Evolutionary conservation across 2,888 invertebrate genomes (phyloP).

Genomic region (Drosophila picticornis): DNA sequence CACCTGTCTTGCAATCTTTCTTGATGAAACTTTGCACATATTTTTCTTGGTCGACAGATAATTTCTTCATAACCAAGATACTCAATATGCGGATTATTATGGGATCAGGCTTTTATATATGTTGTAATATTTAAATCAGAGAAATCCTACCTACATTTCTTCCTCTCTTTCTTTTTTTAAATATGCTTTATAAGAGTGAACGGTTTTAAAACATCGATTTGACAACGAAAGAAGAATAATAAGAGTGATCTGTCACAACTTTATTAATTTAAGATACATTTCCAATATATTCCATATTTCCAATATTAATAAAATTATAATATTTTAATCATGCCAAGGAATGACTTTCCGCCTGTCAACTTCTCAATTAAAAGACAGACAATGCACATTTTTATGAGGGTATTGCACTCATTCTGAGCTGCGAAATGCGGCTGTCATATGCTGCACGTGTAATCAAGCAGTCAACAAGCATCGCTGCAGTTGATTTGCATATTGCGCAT

Average conservation of each 20-base stretch:
- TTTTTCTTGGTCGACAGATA: background rate
- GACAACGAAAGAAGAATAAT: background rate
- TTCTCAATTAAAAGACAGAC: background rate
- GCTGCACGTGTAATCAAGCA: constrained; percentile 38
- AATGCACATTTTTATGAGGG: background rate
- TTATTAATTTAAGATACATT: background rate
- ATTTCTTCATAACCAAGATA: too few relatives aligned
- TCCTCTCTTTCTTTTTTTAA: background rate
- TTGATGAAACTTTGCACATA: too few relatives aligned
- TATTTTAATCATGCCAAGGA: background rate
- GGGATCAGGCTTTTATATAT: too few relatives aligned
- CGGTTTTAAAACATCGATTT: background rate
- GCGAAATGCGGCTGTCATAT: constrained; percentile 46
- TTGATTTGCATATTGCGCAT: constrained; percentile 54
- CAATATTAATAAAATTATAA: background rate
- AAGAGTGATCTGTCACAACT: background rate
- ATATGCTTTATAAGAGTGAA: background rate
- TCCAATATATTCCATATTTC: too few relatives aligned
- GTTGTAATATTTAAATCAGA: background rate
- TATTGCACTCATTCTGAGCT: constrained; percentile 36
- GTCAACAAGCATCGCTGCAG: constrained; percentile 4
- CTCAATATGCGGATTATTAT: too few relatives aligned
- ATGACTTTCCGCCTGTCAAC: background rate
- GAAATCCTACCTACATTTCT: background rate
- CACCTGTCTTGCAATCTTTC: fast-evolving